Conservation (phyloP, 1,140 invertebrate genomes). For the Drosophila lacertosa region DNA sequence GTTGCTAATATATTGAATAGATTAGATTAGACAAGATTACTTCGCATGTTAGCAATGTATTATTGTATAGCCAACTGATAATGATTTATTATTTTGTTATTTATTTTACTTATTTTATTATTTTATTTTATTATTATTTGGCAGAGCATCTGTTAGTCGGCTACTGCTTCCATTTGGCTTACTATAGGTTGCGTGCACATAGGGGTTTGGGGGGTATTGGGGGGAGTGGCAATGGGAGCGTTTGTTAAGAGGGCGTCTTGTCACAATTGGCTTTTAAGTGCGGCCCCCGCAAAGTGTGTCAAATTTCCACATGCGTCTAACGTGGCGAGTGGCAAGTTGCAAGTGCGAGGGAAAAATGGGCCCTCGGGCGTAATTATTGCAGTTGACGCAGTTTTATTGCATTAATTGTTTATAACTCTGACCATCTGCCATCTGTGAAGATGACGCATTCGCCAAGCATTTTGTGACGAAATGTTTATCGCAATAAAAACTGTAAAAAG, state of each 20-base stretch:
- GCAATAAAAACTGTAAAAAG: background rate
- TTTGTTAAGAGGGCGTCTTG: background rate
- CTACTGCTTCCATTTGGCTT: background rate
- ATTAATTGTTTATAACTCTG: background rate
- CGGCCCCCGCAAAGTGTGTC: slow-evolving; percentile 28
- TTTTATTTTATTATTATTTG: no score
- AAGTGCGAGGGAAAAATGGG: background rate
- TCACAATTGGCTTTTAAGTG: slow-evolving; percentile 26
- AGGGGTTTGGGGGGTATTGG: background rate
- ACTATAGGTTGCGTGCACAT: background rate
- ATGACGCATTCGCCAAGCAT: slow-evolving; percentile 18
- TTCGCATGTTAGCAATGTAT: no score
- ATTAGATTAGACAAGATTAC: background rate
- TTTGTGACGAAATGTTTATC: slow-evolving; percentile 20
- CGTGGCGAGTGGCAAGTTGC: background rate
- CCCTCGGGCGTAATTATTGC: background rate
- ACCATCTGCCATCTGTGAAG: slow-evolving; percentile 26
- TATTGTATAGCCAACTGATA: no score
- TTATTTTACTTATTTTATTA: no score
- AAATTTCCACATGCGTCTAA: slow-evolving; percentile 3
- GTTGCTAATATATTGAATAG: background rate
- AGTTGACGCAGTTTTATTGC: slow-evolving; percentile 27
- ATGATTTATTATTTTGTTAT: background rate
- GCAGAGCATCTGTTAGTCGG: background rate
- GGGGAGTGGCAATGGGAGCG: background rate